Conservation (phyloP, 2,888 invertebrate genomes). For the Macrosoma leucophasiata region DNA sequence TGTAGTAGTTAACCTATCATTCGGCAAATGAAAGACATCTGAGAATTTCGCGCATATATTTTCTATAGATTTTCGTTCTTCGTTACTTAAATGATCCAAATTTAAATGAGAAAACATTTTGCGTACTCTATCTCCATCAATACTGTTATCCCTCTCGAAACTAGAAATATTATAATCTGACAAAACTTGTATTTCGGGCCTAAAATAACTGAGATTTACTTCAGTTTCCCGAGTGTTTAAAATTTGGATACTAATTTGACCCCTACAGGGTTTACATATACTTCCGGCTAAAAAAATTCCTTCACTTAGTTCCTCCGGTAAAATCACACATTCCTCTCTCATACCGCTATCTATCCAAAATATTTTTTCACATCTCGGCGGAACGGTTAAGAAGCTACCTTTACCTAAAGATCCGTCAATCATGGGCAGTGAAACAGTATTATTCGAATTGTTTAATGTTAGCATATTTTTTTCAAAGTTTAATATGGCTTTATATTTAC, state of each 20-base stretch:
- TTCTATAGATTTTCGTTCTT: slow-evolving; percentile 9
- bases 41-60: slow-evolving; percentile 18
- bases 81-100: slow-evolving; percentile 10
- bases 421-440: not conserved
- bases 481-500: not conserved
- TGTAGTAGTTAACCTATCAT: slow-evolving; percentile 17
- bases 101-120: slow-evolving; percentile 7
- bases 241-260: not conserved
- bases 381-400: not conserved
- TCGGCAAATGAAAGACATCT: slow-evolving; percentile 18
- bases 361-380: not conserved
- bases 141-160: slow-evolving; percentile 1
- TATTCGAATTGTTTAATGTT: not conserved
- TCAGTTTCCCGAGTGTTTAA: slow-evolving; percentile 1
- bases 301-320: not conserved
- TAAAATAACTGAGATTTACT: slow-evolving; percentile 1
- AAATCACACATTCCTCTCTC: slow-evolving; percentile 1
- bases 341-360: no score
- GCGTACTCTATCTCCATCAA: slow-evolving; percentile 6
- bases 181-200: not conserved
- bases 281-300: not conserved
- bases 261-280: not conserved
- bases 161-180: slow-evolving; percentile 11
- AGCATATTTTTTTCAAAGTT: slow-evolving; percentile 5
- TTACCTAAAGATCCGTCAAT: not conserved